These are phyloP conservation scores for Helicoverpa zea DNA, from an alignment of 1,140 invertebrate genomes.

Conservation along the genomic window DNA sequence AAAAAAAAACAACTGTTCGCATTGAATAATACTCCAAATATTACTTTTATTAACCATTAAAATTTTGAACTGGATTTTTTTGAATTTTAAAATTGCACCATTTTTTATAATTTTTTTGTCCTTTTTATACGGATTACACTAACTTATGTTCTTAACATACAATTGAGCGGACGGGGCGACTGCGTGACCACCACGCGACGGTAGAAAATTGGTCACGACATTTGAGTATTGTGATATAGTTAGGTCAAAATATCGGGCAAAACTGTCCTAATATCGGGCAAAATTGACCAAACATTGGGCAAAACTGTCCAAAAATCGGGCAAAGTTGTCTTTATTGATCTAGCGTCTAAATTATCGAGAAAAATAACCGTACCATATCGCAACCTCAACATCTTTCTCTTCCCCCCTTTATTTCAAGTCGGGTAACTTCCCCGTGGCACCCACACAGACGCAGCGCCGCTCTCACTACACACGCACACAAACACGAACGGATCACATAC, in stretches of 20 bases:
- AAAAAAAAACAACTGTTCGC: constrained; percentile 40
- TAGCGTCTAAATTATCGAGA: not conserved
- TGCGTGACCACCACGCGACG: not conserved
- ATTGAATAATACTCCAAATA: constrained; percentile 38
- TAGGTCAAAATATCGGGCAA: not conserved
- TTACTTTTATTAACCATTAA: constrained; percentile 33
- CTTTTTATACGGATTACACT: constrained; percentile 14
- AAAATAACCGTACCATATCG: not conserved
- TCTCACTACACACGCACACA: not conserved
- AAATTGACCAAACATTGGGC: not conserved
- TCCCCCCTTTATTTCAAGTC: not conserved
- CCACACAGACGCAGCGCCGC: not conserved
- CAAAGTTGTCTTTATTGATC: no score
- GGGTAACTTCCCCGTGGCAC: not conserved
- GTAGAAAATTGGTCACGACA: constrained; percentile 5
- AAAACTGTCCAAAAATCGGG: not conserved
- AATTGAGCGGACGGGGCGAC: constrained; percentile 6
- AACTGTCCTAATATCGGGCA: not conserved
- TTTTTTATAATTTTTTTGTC: constrained; percentile 29
- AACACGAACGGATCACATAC: constrained; percentile 31
- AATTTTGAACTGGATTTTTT: constrained; percentile 30
- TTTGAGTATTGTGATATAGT: not conserved
- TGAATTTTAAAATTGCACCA: constrained; percentile 36
- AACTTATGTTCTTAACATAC: constrained; percentile 27
- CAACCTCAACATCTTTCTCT: not conserved